phyloP scores from a whole-genome alignment of 2,113 vertebrate species.

The Aspiorhynchus laticeps region DNA sequence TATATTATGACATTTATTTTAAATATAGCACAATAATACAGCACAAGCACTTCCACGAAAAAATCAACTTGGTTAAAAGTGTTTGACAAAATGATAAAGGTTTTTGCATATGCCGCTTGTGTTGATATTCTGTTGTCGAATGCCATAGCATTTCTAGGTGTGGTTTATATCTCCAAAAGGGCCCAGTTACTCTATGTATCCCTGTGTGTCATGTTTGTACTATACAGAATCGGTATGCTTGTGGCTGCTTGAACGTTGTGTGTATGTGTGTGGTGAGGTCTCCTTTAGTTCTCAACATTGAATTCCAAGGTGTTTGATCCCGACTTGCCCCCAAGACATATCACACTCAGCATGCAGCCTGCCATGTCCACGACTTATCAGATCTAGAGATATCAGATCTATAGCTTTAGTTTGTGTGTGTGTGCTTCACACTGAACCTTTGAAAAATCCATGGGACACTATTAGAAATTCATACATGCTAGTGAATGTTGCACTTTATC shows the following conservation, averaged over 20 bases:
- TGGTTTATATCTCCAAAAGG: neutral
- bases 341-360: conserved; percentile 24
- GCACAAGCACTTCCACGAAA: neutral
- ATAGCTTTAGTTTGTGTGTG: conserved; percentile 22
- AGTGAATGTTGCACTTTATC: neutral
- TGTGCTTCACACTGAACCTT: conserved; percentile 5
- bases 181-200: neutral
- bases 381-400: conserved; percentile 32
- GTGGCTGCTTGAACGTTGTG: neutral
- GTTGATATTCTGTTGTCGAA: neutral
- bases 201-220: neutral
- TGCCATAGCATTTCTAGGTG: neutral
- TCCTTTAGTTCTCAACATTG: conserved; percentile 2
- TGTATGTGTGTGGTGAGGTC: conserved; percentile 4
- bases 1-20: too few species aligned
- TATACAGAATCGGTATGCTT: neutral
- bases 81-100: neutral
- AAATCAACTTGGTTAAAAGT: neutral
- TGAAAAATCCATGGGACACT: conserved; percentile 9
- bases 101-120: neutral
- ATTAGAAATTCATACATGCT: conserved; percentile 21
- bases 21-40: too few species aligned
- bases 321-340: conserved; percentile 29
- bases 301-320: conserved; percentile 36
- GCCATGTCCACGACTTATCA: conserved; percentile 26